Evolutionary conservation across 2,888 invertebrate species (phyloP).

Genomic region (Drosophila melanosoma): DNA sequence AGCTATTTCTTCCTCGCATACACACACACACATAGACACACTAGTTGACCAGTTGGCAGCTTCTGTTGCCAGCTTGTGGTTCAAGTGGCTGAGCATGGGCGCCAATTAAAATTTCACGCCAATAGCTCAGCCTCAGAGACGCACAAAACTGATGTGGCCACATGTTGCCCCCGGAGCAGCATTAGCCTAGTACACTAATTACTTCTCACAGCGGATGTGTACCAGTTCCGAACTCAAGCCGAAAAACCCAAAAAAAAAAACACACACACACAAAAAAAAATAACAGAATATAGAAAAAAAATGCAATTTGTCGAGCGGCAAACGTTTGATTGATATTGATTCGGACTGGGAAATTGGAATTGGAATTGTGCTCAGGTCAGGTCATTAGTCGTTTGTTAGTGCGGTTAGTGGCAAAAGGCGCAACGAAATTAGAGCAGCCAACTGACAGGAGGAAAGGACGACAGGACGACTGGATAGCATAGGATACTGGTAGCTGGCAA

Average conservation of each 20-base stretch:
- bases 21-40: background rate
- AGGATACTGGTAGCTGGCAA: background rate
- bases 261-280: background rate
- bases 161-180: constrained; percentile 61
- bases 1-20: background rate
- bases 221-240: constrained; percentile 16
- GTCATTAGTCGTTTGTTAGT: constrained; percentile 68
- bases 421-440: constrained; percentile 75
- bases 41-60: constrained; percentile 12
- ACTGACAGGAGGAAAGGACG: constrained; percentile 32
- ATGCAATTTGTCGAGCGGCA: constrained; percentile 79
- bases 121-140: constrained; percentile 61
- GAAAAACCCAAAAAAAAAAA: background rate
- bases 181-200: constrained; percentile 72
- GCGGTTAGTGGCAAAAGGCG: constrained; percentile 69
- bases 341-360: constrained; percentile 43
- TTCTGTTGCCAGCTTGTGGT: constrained; percentile 5
- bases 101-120: constrained; percentile 81
- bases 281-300: constrained; percentile 10
- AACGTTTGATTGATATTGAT: constrained; percentile 81
- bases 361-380: constrained; percentile 47
- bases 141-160: constrained; percentile 50
- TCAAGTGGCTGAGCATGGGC: constrained; percentile 41
- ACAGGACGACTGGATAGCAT: background rate
- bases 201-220: constrained; percentile 61